phyloP scores from a whole-genome alignment of 2,888 invertebrate genomes.

The Marronus borbonicus region DNA sequence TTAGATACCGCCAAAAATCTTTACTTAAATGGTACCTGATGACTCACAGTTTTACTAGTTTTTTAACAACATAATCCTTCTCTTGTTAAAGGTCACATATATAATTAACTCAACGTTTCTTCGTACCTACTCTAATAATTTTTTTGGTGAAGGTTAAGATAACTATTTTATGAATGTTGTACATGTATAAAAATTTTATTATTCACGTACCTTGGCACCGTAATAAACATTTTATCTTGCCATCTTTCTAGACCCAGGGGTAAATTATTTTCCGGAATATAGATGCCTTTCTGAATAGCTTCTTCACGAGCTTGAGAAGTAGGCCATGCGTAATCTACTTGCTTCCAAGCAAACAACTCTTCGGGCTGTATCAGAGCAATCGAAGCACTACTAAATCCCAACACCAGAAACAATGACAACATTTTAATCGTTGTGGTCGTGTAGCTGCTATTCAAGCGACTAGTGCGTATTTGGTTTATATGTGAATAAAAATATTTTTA shows the following conservation, averaged over 20 bases:
- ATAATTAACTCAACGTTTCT: too few species aligned
- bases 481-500: constrained; percentile 34
- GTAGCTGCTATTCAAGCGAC: constrained; percentile 22
- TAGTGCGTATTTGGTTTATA: constrained; percentile 27
- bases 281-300: constrained; percentile 76
- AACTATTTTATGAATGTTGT: too few species aligned
- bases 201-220: constrained; percentile 75
- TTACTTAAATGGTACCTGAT: neutral
- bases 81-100: too few species aligned
- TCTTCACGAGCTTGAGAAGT: constrained; percentile 74
- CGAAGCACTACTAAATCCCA: constrained; percentile 54
- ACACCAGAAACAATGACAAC: constrained; percentile 35
- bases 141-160: too few species aligned
- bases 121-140: too few species aligned
- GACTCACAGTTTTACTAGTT: too few species aligned
- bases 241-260: constrained; percentile 82
- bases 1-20: neutral
- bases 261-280: constrained; percentile 78
- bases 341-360: constrained; percentile 81
- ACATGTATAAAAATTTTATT: neutral
- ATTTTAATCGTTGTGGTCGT: constrained; percentile 21
- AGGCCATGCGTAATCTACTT: constrained; percentile 80
- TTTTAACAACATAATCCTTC: too few species aligned
- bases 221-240: constrained; percentile 80
- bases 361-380: constrained; percentile 73